Conservation (phyloP, 1,140 invertebrate species). For the Aphis gossypii region DNA sequence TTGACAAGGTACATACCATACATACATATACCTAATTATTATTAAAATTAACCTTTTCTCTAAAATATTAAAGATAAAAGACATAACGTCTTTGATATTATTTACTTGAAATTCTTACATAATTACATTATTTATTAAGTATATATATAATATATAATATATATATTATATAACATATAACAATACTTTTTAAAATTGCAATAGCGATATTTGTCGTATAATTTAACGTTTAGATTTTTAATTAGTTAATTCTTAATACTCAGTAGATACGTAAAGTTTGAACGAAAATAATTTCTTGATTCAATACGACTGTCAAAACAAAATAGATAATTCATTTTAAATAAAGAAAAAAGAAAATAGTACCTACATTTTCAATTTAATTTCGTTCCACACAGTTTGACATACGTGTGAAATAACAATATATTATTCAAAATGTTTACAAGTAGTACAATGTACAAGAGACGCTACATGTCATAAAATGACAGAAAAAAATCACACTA, state of each 20-base stretch:
- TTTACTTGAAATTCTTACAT: neutral
- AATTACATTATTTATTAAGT: neutral
- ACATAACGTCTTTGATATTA: neutral
- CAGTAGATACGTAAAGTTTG: neutral
- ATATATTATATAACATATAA: neutral
- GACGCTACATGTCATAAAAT: neutral
- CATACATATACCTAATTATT: neutral
- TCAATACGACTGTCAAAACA: neutral
- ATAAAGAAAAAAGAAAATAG: neutral
- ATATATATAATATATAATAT: neutral
- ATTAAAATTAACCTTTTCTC: neutral
- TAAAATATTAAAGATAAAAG: neutral
- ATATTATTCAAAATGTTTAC: constrained; percentile 17
- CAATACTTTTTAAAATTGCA: neutral
- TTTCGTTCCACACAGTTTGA: neutral
- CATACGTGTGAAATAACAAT: neutral
- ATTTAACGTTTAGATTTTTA: neutral
- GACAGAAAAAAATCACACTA: neutral
- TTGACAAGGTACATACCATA: no score
- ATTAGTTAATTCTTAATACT: neutral
- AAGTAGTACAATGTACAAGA: neutral
- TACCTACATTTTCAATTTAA: neutral
- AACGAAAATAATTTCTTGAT: neutral
- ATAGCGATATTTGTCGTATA: neutral
- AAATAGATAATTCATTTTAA: neutral